Evolutionary conservation across 2,113 vertebrate genomes (phyloP).

Genomic region (Gallinago media): DNA sequence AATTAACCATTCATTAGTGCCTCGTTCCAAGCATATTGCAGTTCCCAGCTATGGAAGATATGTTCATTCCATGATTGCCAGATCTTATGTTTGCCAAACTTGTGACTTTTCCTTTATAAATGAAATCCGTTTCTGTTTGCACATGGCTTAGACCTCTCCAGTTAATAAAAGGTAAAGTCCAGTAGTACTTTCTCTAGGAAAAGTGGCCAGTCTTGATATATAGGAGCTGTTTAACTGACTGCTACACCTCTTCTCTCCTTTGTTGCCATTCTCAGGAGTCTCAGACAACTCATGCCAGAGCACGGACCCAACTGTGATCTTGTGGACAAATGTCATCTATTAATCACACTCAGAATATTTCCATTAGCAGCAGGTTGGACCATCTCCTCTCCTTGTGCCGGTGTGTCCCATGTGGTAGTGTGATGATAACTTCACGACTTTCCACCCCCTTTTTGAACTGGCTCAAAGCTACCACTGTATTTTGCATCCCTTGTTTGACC

Average conservation of each 20-base stretch:
- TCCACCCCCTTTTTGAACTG: not conserved
- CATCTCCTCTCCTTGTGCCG: not conserved
- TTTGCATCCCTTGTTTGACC: not conserved
- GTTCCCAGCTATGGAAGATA: not conserved
- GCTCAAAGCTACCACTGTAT: not conserved
- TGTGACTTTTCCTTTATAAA: not conserved
- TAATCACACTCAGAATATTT: not conserved
- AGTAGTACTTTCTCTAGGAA: not conserved
- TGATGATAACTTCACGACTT: not conserved
- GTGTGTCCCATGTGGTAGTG: fast-evolving
- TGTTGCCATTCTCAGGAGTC: not conserved
- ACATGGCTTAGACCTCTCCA: not conserved
- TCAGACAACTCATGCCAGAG: not conserved
- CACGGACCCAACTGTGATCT: not conserved
- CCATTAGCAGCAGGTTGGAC: not conserved
- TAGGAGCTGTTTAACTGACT: not conserved
- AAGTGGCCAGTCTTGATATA: not conserved
- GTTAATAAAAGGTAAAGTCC: not conserved
- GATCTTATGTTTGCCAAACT: not conserved
- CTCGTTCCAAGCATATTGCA: not conserved
- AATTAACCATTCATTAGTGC: not conserved
- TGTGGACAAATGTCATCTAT: not conserved
- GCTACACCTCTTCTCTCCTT: not conserved
- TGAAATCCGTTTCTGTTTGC: not conserved
- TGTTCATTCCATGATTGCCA: not conserved